Conservation (phyloP, 2,797 vertebrate species). For the Lemur catta region DNA sequence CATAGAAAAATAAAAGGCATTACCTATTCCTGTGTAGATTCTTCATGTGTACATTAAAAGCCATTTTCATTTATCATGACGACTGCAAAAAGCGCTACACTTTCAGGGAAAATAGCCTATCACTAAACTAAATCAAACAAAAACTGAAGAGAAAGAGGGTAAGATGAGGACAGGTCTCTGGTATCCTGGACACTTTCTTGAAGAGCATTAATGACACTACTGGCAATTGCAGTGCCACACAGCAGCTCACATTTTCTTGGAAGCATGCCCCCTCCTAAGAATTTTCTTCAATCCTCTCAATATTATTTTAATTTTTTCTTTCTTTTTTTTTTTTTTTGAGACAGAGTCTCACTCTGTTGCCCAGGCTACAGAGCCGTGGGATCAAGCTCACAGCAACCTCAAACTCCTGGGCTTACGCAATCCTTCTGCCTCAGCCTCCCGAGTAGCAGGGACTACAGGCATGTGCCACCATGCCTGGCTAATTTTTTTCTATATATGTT, state of each 20-base stretch:
- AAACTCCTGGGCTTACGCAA: no score
- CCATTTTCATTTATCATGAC: slow-evolving; percentile 24
- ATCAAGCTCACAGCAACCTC: no score
- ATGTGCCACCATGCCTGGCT: no score
- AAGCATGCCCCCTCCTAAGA: background rate
- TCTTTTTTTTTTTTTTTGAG: no score
- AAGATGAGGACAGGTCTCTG: background rate
- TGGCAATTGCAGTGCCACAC: background rate
- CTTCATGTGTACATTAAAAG: background rate
- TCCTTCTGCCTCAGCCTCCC: no score
- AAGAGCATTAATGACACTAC: background rate
- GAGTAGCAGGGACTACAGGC: no score
- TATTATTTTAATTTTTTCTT: no score
- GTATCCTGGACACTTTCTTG: background rate
- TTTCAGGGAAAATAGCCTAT: background rate
- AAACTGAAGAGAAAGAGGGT: background rate
- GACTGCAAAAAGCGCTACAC: background rate
- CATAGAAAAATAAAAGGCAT: slow-evolving; percentile 9
- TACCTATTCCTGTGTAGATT: background rate
- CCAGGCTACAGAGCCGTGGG: no score
- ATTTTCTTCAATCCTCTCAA: background rate
- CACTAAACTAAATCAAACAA: background rate
- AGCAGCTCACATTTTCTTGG: background rate
- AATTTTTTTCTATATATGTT: no score
- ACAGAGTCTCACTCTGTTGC: no score